These are phyloP conservation scores for Solenodon paradoxus DNA, from an alignment of 2,113 vertebrate species.

Conservation along the genomic window DNA sequence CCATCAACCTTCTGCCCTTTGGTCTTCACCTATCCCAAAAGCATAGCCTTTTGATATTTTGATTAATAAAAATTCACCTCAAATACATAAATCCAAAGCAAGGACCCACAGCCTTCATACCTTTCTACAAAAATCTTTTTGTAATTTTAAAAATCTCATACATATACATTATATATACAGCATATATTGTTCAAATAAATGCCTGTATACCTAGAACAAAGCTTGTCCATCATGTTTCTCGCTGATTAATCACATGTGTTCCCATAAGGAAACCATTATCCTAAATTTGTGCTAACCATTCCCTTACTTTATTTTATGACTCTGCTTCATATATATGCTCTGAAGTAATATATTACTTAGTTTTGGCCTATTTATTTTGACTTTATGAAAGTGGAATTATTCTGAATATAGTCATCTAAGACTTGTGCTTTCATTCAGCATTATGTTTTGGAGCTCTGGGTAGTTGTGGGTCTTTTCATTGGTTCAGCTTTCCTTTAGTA, in stretches of 20 bases:
- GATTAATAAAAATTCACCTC: neutral
- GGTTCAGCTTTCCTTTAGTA: neutral
- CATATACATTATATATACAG: neutral
- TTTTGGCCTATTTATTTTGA: neutral
- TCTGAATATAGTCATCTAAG: neutral
- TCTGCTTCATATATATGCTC: neutral
- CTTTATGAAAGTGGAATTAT: neutral
- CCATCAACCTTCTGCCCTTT: rapidly evolving
- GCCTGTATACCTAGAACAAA: neutral
- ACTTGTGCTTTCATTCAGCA: neutral
- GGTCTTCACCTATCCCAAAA: neutral
- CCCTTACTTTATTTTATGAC: neutral
- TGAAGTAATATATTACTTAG: neutral
- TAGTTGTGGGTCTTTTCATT: neutral
- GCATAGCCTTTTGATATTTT: neutral
- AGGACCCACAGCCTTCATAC: neutral
- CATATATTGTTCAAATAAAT: neutral
- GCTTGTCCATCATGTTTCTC: neutral
- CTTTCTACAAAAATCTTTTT: neutral
- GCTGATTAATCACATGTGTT: neutral
- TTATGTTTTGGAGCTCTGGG: neutral
- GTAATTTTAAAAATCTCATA: neutral
- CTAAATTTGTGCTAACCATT: neutral
- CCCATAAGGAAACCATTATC: neutral
- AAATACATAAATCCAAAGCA: neutral